Percentiles rank a stretch among this genome's conserved stretches.
Evolutionary conservation across 2,797 vertebrate species (phyloP).

Genomic region (Alectoris magna): DNA sequence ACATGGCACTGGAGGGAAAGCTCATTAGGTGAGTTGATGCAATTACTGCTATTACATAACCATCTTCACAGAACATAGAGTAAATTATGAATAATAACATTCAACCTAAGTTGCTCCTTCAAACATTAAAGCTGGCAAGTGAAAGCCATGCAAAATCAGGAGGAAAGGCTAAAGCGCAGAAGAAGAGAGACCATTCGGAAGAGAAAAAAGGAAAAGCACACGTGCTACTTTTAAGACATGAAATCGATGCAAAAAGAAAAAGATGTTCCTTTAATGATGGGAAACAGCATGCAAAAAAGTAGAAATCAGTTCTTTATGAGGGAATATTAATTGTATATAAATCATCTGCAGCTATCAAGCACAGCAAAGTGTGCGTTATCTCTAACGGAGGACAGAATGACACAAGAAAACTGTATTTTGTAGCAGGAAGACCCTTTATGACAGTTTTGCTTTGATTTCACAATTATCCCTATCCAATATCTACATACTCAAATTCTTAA

Average conservation of each 20-base stretch:
- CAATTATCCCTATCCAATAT: background rate
- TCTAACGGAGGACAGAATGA: background rate
- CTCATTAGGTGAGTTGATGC: slow-evolving; percentile 77
- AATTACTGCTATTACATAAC: slow-evolving; percentile 78
- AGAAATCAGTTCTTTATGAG: background rate
- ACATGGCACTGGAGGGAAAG: slow-evolving; percentile 76
- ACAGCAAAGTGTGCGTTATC: background rate
- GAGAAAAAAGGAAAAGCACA: background rate
- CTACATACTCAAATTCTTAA: background rate
- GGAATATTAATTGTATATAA: slow-evolving; percentile 33
- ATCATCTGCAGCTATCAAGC: background rate
- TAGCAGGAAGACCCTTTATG: background rate
- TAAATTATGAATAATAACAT: slow-evolving; percentile 74
- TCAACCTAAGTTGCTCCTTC: slow-evolving; percentile 59
- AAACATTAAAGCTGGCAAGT: slow-evolving; percentile 56
- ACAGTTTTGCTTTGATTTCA: background rate
- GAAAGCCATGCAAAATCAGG: slow-evolving; percentile 34
- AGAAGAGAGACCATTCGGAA: background rate
- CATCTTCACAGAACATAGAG: slow-evolving; percentile 75
- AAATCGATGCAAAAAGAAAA: background rate
- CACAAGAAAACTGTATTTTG: background rate
- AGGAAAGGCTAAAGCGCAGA: slow-evolving; percentile 30
- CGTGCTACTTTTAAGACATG: background rate
- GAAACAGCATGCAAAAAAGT: background rate
- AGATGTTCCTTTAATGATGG: slow-evolving; percentile 33